Base-by-base conservation (phyloP, 2,797 vertebrate genomes). In the Prunella strophiata region DNA sequence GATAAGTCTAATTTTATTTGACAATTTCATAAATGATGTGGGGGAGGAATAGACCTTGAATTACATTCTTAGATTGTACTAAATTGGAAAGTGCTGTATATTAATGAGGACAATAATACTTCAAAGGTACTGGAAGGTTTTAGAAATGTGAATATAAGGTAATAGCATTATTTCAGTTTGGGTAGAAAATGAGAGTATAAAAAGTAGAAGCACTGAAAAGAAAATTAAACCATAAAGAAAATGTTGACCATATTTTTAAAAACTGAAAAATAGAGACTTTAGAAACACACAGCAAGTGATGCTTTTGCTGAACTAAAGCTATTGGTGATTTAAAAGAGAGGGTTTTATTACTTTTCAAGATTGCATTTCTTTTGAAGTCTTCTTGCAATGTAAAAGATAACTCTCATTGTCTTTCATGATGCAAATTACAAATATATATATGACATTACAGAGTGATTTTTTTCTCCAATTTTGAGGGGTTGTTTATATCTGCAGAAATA, bases 1-100 rank as follows among this genome's bases (percentile, higher is more conserved):
- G 93, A 89, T 92, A 95, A 93, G 89, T 92, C 87, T 96, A 89
- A 96, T 96, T 94, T 95, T 93, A 93, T 94, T 95, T 92, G 94
- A 85, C 93, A 93, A 85, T 95, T 95, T 96, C 63, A 38, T 95
- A 94, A 96, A 94, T 96, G 40, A 89, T 88, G 13, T 85, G 78
- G 45, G 40, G 79, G 75, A 93, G 82, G 76, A 91, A 85, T 65
- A 89, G 91, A 91, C 68, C 76, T 92, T 91, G 78, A 96, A 91
- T 96, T 94, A 77, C 71, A 32, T 77, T 93, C 85, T 91, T 85
- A 71, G 29, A 71, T 68, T 89, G 89, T 83, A 54, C 68, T 94
- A 83, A 93, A 83, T 83, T 91, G 85, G 87, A 94, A 92, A 83
- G 62, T 75, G 72, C 42, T 92, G 82, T 92, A 36, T 93, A 88